These are phyloP conservation scores for Paralinhomoeus sp. DNA, from an alignment of 2,888 invertebrate genomes.

Conservation along the genomic window DNA sequence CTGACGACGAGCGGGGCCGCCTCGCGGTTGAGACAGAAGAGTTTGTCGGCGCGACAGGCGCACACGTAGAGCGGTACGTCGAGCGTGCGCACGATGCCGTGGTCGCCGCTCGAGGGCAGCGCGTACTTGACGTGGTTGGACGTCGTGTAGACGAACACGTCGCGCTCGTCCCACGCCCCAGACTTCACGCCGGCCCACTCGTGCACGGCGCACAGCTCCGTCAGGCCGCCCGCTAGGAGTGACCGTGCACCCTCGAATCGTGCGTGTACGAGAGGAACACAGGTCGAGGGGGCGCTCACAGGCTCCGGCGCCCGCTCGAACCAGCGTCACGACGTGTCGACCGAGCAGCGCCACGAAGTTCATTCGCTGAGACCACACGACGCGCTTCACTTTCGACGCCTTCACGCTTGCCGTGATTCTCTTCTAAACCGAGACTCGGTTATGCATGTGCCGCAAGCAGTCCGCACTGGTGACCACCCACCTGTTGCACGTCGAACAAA, in stretches of 20 bases:
- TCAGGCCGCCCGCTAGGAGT: no score
- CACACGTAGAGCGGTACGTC: slow-evolving; percentile 93
- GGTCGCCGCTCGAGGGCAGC: slow-evolving; percentile 47
- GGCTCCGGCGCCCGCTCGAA: slow-evolving; percentile 8
- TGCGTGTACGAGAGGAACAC: no score
- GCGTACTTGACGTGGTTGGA: slow-evolving; percentile 98
- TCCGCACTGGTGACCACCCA: no score
- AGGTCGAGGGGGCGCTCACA: no score
- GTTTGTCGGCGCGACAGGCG: slow-evolving; percentile 43
- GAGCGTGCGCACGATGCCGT: slow-evolving; percentile 88
- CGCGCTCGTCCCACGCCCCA: slow-evolving; percentile 91
- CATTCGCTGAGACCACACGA: slow-evolving; percentile 91
- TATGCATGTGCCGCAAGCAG: no score
- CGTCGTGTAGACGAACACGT: slow-evolving; percentile 93
- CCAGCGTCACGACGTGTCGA: slow-evolving; percentile 45
- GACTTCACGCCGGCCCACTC: slow-evolving; percentile 85
- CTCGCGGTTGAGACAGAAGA: slow-evolving; percentile 38
- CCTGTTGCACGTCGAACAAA: slow-evolving; percentile 91
- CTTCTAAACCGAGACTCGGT: no score
- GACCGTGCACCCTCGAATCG: no score
- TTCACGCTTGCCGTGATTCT: slow-evolving; percentile 36
- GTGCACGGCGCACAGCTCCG: slow-evolving; percentile 55
- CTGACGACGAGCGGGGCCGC: slow-evolving; percentile 64
- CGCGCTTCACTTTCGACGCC: slow-evolving; percentile 33
- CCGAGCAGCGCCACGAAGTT: slow-evolving; percentile 70